These are phyloP conservation scores for Cavia aperea DNA, from an alignment of 2,113 vertebrate species.

Conservation along the genomic window DNA sequence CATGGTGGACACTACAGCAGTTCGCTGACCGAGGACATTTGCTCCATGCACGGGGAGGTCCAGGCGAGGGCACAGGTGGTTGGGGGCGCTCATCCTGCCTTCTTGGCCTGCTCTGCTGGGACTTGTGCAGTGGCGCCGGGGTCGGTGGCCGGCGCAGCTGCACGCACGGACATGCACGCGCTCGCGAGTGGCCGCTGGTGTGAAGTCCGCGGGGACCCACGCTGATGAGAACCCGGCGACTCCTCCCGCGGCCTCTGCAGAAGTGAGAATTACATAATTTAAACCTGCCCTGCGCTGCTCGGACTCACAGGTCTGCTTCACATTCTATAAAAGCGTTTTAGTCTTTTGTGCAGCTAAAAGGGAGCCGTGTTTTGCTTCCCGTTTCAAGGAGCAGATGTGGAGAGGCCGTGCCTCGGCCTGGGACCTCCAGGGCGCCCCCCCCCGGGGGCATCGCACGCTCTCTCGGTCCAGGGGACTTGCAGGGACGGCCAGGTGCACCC, in stretches of 20 bases:
- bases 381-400: constrained; percentile 2
- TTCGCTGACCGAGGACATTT: background rate
- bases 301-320: constrained; percentile 64
- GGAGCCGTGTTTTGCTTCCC: background rate
- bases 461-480: background rate
- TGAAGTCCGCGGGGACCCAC: constrained; percentile 74
- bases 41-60: background rate
- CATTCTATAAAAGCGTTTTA: constrained; percentile 55
- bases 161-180: constrained; percentile 58
- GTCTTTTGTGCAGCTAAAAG: constrained; percentile 42
- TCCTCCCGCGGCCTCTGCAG: constrained; percentile 69
- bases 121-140: background rate
- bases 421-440: background rate
- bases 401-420: background rate
- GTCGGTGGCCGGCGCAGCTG: background rate
- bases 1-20: background rate
- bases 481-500: background rate
- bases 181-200: constrained; percentile 70
- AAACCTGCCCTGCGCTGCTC: constrained; percentile 69
- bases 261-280: constrained; percentile 78
- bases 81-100: background rate
- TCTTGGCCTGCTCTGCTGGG: background rate
- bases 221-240: constrained; percentile 77
- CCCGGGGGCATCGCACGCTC: background rate
- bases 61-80: constrained; percentile 1